Percentiles rank a stretch among this genome's conserved stretches.
Evolutionary conservation across 2,113 vertebrate species (phyloP).

Genomic region (Neogale vison): DNA sequence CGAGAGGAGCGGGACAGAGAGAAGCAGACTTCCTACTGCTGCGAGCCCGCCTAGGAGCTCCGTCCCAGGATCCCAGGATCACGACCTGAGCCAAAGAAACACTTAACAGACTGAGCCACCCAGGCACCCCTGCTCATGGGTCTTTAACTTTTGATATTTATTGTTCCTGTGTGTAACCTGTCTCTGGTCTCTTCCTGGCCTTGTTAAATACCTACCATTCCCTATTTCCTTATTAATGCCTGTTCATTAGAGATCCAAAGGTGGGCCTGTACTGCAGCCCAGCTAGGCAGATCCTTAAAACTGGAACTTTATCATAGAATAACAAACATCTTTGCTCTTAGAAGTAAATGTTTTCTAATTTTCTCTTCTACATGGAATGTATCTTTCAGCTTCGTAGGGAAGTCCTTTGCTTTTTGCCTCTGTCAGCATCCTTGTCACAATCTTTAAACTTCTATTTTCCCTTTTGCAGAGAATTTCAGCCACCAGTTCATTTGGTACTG

Average conservation of each 20-base stretch:
- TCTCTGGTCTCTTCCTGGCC: not conserved
- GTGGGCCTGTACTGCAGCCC: no score
- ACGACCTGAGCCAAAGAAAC: not conserved
- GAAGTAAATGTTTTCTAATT: not conserved
- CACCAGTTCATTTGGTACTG: not conserved
- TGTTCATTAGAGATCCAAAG: not conserved
- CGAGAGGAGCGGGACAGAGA: not conserved
- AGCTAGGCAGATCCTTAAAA: not conserved
- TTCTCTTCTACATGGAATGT: not conserved
- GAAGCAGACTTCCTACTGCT: not conserved
- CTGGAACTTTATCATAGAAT: no score
- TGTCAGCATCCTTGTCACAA: not conserved
- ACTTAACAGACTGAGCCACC: not conserved
- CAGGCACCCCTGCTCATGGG: not conserved
- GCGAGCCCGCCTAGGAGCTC: not conserved
- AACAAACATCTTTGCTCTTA: not conserved
- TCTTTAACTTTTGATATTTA: no score
- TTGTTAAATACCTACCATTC: not conserved
- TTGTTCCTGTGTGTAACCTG: not conserved
- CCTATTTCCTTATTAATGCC: not conserved
- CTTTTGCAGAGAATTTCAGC: not conserved
- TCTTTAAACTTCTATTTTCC: not conserved
- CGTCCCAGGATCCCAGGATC: not conserved
- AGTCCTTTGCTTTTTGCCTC: not conserved
- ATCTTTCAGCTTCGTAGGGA: fast-evolving